Evolutionary conservation across 2,113 vertebrate species (phyloP), one percentile per base, ranked within the genome.

Genomic region (Anthoscopus minutus): DNA sequence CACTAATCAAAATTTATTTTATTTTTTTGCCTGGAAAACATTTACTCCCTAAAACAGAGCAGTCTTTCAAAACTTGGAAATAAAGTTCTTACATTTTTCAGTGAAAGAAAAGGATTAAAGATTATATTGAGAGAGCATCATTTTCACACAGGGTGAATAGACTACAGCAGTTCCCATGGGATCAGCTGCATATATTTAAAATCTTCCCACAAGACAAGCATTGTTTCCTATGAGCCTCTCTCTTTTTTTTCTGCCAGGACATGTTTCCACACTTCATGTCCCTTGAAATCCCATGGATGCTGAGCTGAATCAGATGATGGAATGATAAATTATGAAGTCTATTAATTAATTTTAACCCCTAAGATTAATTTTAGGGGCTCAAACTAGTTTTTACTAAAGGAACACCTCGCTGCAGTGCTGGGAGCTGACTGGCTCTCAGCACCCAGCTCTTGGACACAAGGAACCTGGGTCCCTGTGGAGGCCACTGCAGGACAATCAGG

Each of bases 101-200:
- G 81, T 93, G 93, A 95, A 96, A 97, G 94, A 94, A 85, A 93
- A 97, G 97, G 97, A 96, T 97, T 97, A 97, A 77, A 96, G 96
- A 95, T 94, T 61, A 97, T 96, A 96, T 97, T 96, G 94, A 96
- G 95, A 96, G 92, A 96, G 76, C 97, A 97, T 97, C 96, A 96
- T 97, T 98, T 96, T 95, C 97, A 97, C 95, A 93, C 80, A 86
- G 94, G 45, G 40, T 96, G 97, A 97, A 96, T 84, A 91, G 88
- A 30, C 84, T 31, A 23, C 70, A 72, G 95, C 93, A 89, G 83
- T 97, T 98, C 97, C 97, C 98, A 94, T 96, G 97, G 97, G 97
- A 95, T 92, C 70, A 81, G 96, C 93, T 5, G 82, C 96, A 95
- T 85, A 77, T 18, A 96, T 95, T 97, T 93, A 95, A 96, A 89